These are phyloP conservation scores for Linepithema humile DNA, from an alignment of 1,140 invertebrate species.

Conservation along the genomic window DNA sequence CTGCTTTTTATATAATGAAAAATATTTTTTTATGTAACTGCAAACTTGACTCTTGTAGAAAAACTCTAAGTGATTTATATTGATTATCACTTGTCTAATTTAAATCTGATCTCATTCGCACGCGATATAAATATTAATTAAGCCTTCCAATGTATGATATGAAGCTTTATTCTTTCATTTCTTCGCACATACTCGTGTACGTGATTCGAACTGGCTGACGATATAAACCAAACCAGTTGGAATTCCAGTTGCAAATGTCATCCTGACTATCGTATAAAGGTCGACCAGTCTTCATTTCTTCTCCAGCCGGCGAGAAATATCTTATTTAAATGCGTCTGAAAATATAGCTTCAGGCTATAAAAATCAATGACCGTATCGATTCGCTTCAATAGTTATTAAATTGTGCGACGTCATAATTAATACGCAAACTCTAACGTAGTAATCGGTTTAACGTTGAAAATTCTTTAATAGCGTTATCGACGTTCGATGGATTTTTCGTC, in stretches of 20 bases:
- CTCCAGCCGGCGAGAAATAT: background rate
- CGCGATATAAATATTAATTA: background rate
- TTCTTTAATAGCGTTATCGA: background rate
- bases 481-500: slow-evolving; percentile 2
- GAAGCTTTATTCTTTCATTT: slow-evolving; percentile 1
- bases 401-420: background rate
- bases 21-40: no score
- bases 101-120: background rate
- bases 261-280: slow-evolving; percentile 41
- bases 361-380: background rate
- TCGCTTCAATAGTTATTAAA: background rate
- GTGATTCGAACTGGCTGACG: background rate
- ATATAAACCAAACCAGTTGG: slow-evolving; percentile 43
- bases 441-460: background rate
- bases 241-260: slow-evolving; percentile 51
- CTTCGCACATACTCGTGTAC: background rate
- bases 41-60: background rate
- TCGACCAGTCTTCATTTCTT: slow-evolving; percentile 39
- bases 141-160: background rate
- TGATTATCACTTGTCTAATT: background rate
- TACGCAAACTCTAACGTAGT: background rate
- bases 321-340: slow-evolving; percentile 15
- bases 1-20: background rate
- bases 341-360: background rate
- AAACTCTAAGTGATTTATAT: background rate